A percentile compares a stretch with the other conserved stretches of the same genome.
Evolutionary conservation across 2,888 invertebrate genomes (phyloP).

Genomic region (Zhengitettix transpicula): DNA sequence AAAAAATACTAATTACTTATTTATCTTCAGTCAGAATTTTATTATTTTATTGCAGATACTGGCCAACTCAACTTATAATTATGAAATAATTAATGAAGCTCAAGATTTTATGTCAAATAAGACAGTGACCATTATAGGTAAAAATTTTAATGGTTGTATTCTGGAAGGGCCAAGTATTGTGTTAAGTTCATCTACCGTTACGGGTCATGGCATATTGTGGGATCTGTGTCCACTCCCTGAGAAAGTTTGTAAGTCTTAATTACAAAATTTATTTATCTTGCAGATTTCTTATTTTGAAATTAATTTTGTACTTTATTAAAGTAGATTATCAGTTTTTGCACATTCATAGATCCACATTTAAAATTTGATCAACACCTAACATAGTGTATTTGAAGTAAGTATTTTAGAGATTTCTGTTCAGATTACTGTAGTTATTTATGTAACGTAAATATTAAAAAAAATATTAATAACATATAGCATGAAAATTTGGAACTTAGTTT

Average conservation of each 20-base stretch:
- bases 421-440: conserved; percentile 27
- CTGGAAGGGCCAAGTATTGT: conserved; percentile 74
- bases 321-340: too few relatives aligned
- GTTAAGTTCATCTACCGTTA: conserved; percentile 46
- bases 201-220: conserved; percentile 52
- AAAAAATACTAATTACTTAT: too few relatives aligned
- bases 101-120: conserved; percentile 31
- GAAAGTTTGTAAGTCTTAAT: conserved; percentile 44
- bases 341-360: background rate
- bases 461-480: background rate
- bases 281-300: background rate
- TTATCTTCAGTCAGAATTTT: background rate
- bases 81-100: conserved; percentile 53
- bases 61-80: conserved; percentile 64
- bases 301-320: background rate
- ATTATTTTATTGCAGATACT: conserved; percentile 35
- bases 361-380: conserved; percentile 1
- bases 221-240: conserved; percentile 58
- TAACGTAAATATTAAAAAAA: background rate
- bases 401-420: too few relatives aligned
- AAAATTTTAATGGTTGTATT: conserved; percentile 67
- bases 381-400: too few relatives aligned
- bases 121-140: conserved; percentile 59
- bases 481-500: too few relatives aligned
- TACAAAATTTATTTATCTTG: background rate